Conservation (phyloP, 64 coral and sea anemone species). For the Pachyseris speciosa region DNA sequence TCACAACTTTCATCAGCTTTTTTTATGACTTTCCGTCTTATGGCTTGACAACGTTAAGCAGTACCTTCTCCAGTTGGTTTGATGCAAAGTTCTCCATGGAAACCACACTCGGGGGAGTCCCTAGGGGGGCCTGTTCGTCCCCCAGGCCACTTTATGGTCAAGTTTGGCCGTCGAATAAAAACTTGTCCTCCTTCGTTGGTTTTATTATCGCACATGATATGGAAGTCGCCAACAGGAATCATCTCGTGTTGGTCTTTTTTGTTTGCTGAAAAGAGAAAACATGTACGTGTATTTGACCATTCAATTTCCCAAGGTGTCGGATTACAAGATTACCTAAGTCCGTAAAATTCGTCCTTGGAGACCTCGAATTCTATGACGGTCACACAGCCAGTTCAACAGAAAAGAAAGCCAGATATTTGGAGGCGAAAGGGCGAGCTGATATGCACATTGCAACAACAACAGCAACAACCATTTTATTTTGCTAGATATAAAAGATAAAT, state of each 20-base stretch:
- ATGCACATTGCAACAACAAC: too few relatives aligned
- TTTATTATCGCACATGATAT: constrained; percentile 42
- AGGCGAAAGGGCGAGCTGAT: too few relatives aligned
- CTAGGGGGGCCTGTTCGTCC: constrained; percentile 59
- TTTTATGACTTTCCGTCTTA: too few relatives aligned
- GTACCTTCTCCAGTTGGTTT: constrained; percentile 54
- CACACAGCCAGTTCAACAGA: too few relatives aligned
- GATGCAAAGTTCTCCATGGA: constrained; percentile 82
- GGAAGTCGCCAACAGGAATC: constrained; percentile 70
- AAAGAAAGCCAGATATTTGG: too few relatives aligned
- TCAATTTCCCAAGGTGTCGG: too few relatives aligned
- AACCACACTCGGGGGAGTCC: constrained; percentile 84
- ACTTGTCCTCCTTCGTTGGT: constrained; percentile 53
- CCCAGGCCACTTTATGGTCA: constrained; percentile 63
- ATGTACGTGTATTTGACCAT: too few relatives aligned
- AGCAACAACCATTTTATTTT: too few relatives aligned
- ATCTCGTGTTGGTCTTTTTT: background rate
- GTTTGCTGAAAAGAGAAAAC: background rate
- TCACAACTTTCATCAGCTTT: too few relatives aligned
- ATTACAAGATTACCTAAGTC: too few relatives aligned
- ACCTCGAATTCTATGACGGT: too few relatives aligned
- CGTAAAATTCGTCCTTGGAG: background rate
- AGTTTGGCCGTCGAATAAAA: constrained; percentile 36
- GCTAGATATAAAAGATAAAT: too few relatives aligned
- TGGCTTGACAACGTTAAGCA: background rate